Conservation (phyloP, 1,140 invertebrate genomes). For the Aporrectodea caliginosa region DNA sequence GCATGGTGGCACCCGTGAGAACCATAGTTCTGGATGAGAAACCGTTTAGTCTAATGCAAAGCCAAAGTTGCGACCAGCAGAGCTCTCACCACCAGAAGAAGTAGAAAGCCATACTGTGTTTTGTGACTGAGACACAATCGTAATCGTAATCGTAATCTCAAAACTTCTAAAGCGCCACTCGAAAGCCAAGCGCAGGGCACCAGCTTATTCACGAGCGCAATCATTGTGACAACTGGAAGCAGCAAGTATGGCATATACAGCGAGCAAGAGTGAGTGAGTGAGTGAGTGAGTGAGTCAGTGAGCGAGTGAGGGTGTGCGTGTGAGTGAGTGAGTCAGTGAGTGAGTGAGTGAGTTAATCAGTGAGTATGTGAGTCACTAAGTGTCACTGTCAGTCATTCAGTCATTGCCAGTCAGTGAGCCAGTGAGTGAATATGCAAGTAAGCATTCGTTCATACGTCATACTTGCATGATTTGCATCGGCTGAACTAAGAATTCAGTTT, state of each 20-base stretch:
- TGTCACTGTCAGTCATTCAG: neutral
- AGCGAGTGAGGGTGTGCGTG: neutral
- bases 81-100: too few relatives aligned
- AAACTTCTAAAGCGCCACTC: neutral
- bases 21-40: too few relatives aligned
- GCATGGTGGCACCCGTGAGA: too few relatives aligned
- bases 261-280: neutral
- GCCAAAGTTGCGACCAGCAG: too few relatives aligned
- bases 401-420: neutral
- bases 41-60: too few relatives aligned
- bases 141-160: neutral
- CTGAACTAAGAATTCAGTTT: neutral
- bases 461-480: neutral
- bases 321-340: neutral
- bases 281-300: neutral
- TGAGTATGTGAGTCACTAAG: neutral
- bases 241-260: neutral
- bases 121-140: neutral
- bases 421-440: neutral
- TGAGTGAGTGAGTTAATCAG: constrained; percentile 15
- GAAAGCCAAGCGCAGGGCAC: too few relatives aligned
- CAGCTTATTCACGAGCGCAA: too few relatives aligned
- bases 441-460: neutral
- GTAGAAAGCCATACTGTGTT: too few relatives aligned
- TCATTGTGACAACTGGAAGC: too few relatives aligned